Evolutionary conservation across 1,140 invertebrate genomes (phyloP), one percentile per base, ranked within the genome.

Genomic region (Euschistus heros): DNA sequence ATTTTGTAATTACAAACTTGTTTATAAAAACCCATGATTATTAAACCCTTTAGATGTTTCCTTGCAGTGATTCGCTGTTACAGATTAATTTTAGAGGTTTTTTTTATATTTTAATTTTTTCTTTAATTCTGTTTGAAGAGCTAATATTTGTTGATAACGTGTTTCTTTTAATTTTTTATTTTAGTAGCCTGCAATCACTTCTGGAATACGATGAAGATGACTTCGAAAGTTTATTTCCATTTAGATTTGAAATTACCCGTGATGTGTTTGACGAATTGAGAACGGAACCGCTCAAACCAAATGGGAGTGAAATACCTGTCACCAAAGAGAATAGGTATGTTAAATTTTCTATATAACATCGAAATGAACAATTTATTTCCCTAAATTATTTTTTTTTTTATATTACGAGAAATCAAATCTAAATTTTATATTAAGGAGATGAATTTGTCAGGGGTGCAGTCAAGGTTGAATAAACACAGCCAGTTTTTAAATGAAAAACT

Each of bases 221-320:
- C 78, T 77, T 95, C 17, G 85, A 92, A 72, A 88, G 93, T 37
- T 83, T 91, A 0, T 97, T 97, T 74, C 79, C 81, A 71, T 76
- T 97, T 46, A 87, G 82, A 71, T 98, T 98, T 77, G 88, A 91
- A 73, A 82, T 96, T 52, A 83, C 84, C 18, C 80, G 86, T 54
- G 87, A 93, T 68, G 79, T 86, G 63, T 96, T 85, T 75, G 94
- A 91, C 3, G 85, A 94, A 74, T 76, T 84, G 2, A 83, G 82
- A 75, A 80, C 81, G 2, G 79, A 86, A 68, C 83, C 86, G 68
- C 77, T 98, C 33, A 90, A 92, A 75, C 83, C 87, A 7, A 83
- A 84, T 72, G 95, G 94, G 1, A 81, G 80, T 62, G 83, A 88
- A 57, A 84, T 91, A 72, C 69, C 83, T n/a, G 94, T 98, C 0